Evolutionary conservation across 2,888 invertebrate genomes (phyloP), one percentile per base, ranked within the genome.

Genomic region (Hyalella azteca): DNA sequence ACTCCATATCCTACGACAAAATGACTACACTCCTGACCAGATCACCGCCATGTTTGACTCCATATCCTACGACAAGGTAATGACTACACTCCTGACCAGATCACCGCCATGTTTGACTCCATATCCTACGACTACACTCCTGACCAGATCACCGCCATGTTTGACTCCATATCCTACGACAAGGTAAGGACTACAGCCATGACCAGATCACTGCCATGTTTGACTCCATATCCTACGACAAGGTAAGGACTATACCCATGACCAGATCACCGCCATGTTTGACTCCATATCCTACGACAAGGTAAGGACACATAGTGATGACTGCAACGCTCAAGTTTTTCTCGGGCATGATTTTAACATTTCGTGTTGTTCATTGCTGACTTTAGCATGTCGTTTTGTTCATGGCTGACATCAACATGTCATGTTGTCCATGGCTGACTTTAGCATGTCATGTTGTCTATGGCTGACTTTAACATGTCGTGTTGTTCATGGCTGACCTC

Each of bases 101-200:
- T 98, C 79, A 95, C 94, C 0, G 93, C 95, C 85, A 92, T 96
- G 81, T 97, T 97, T 87, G 97, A 97, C 88, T 88, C 91, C 0
- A 97, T 98, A 83, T 95, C 96, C 0, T 98, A 98, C 0, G 96
- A 97, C n/a, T 90, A 90, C 40, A 94, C 94, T 84, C 96, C 97
- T 0, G 93, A 94, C 87, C 92, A 97, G 89, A 97, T 98, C 79
- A 95, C 94, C 0, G 93, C 95, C 85, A 92, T 96, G 81, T 97
- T 97, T 87, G 97, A 97, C 88, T 88, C 91, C 0, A 97, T 98
- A 83, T 95, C 96, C 0, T 98, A 98, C 87, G 92, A 92, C 83
- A 97, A 97, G 91, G 95, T 94, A 88, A 87, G 83, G 19, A 11
- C 22, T 49, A 5, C 40, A 94, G 94, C 84, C 96, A 97, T 0